A percentile compares a stretch with the other conserved stretches of the same genome.
Evolutionary conservation across 2,113 vertebrate genomes (phyloP).

Genomic region (Haliaeetus leucogaster): DNA sequence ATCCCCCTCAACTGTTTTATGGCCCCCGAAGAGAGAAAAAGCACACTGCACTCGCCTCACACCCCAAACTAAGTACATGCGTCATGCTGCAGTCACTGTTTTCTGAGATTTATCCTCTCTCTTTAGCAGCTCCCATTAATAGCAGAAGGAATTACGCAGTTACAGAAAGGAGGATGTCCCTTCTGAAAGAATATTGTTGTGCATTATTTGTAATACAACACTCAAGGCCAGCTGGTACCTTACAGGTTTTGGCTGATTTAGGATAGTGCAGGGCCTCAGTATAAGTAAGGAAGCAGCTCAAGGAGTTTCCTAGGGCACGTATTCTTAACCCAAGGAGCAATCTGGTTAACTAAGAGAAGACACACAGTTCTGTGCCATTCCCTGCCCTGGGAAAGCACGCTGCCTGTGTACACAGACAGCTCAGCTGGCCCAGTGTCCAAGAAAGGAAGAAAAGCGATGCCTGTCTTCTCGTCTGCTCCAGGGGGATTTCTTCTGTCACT

Average conservation of each 20-base stretch:
- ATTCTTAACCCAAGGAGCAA: not conserved
- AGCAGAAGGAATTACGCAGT: not conserved
- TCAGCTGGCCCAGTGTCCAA: not conserved
- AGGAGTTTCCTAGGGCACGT: not conserved
- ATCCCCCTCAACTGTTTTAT: not conserved
- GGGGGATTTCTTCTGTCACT: not conserved
- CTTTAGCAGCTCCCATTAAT: constrained; percentile 33
- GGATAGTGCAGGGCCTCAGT: not conserved
- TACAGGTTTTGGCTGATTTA: not conserved
- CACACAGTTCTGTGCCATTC: not conserved
- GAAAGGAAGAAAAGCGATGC: not conserved
- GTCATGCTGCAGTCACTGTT: not conserved
- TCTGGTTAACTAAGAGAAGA: not conserved
- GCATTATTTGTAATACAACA: not conserved
- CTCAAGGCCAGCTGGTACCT: not conserved
- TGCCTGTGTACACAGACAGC: not conserved
- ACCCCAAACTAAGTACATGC: not conserved
- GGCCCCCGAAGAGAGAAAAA: not conserved
- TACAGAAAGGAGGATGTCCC: not conserved
- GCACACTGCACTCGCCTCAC: not conserved
- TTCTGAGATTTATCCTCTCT: constrained; percentile 22
- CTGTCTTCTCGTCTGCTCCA: not conserved
- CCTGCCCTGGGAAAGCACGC: not conserved
- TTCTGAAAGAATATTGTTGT: not conserved
- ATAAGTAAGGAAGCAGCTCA: not conserved